Conservation (phyloP, 2,888 invertebrate species). For the Zygogramma bicolorata region DNA sequence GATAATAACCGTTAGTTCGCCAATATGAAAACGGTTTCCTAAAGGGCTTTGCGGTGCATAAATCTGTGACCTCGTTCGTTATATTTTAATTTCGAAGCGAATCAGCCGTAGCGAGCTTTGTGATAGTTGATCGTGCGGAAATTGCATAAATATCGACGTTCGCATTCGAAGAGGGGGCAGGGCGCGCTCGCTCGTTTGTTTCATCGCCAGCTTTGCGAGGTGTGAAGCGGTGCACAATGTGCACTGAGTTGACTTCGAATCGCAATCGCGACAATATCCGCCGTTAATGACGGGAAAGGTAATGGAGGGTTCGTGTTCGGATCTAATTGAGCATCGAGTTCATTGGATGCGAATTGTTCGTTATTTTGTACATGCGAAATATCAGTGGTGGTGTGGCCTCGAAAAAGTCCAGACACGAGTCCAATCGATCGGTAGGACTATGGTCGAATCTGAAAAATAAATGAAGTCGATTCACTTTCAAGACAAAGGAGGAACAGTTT, state of each 20-base stretch:
- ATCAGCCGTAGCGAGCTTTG: conserved; percentile 9
- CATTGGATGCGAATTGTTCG: background rate
- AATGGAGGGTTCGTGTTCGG: background rate
- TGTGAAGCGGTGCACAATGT: background rate
- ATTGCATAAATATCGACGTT: conserved; percentile 38
- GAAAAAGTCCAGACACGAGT: background rate
- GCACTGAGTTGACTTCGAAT: background rate
- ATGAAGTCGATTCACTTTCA: too few species aligned
- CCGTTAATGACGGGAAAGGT: background rate
- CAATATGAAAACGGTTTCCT: background rate
- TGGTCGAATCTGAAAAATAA: too few species aligned
- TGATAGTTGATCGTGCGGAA: conserved; percentile 22
- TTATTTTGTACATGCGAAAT: too few species aligned
- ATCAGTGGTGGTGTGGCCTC: too few species aligned
- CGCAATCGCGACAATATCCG: background rate
- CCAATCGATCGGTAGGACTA: background rate
- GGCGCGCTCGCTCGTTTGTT: background rate
- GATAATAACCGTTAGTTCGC: background rate
- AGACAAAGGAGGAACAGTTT: too few species aligned
- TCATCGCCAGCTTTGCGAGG: background rate
- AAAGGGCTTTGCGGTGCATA: background rate
- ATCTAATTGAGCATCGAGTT: background rate
- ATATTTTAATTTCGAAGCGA: conserved; percentile 22
- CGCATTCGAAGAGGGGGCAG: conserved; percentile 16
- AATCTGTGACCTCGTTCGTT: conserved; percentile 24